Conservation (phyloP, 2,888 invertebrate species). For the Hypena proboscidalis region DNA sequence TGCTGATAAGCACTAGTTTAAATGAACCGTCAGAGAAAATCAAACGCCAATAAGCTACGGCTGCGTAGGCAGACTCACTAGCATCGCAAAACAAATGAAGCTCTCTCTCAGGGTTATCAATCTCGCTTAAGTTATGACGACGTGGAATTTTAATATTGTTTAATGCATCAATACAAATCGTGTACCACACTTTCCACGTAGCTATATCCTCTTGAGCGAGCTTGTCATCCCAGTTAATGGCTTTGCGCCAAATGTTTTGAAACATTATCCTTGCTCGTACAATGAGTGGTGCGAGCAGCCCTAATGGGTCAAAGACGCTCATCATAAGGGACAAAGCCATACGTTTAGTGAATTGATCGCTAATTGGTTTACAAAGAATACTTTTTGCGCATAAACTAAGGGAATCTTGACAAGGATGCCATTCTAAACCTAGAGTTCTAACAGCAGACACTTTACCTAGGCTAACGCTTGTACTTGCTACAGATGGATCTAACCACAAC, state of each 20-base stretch:
- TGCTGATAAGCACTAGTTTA: neutral
- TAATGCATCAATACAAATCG: neutral
- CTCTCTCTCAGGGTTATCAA: neutral
- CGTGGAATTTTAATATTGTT: neutral
- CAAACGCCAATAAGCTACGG: neutral
- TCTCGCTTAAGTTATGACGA: neutral
- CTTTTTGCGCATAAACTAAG: too few relatives aligned
- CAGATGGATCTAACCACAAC: too few relatives aligned
- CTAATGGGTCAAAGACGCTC: constrained; percentile 29
- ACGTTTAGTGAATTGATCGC: constrained; percentile 17
- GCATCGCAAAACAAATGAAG: neutral
- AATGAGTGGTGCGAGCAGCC: constrained; percentile 29
- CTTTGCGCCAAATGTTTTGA: constrained; percentile 19
- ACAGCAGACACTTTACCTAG: neutral
- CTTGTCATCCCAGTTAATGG: constrained; percentile 18
- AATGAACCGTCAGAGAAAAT: neutral
- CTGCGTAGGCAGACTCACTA: neutral
- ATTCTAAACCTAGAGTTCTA: constrained; percentile 26
- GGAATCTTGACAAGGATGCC: constrained; percentile 21
- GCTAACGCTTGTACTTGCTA: too few relatives aligned
- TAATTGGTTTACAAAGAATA: constrained; percentile 18
- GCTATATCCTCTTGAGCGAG: neutral
- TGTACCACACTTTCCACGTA: neutral
- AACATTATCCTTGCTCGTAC: constrained; percentile 33
- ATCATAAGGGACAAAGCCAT: constrained; percentile 29